phyloP scores from a whole-genome alignment of 2,797 vertebrate genomes.

The Macropodus opercularis region DNA sequence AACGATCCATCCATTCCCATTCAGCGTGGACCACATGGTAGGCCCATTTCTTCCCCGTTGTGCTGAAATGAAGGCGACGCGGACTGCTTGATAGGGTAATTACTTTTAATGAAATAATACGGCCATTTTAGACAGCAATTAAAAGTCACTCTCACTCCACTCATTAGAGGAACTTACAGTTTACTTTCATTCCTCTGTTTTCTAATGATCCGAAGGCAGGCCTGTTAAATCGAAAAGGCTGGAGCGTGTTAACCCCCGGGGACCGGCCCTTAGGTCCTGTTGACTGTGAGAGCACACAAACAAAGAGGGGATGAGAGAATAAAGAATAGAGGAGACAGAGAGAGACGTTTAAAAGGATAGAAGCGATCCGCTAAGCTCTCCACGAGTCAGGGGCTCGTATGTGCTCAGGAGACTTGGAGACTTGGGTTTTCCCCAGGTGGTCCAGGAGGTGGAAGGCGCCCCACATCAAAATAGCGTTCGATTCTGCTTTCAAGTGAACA shows the following conservation, averaged over 20 bases:
- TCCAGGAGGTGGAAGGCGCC: not conserved
- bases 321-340: slow-evolving; percentile 14
- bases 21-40: slow-evolving; percentile 64
- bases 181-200: slow-evolving; percentile 77
- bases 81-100: slow-evolving; percentile 80
- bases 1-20: slow-evolving; percentile 71
- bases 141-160: slow-evolving; percentile 78
- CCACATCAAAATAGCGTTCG: slow-evolving; percentile 3
- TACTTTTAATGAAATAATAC: slow-evolving; percentile 85
- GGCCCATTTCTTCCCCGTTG: slow-evolving; percentile 74
- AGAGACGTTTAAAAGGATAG: slow-evolving; percentile 8
- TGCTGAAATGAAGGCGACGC: slow-evolving; percentile 74
- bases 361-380: slow-evolving; percentile 9
- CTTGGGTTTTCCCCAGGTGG: slow-evolving; percentile 23
- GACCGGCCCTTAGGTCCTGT: slow-evolving; percentile 62
- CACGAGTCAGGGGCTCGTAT: slow-evolving; percentile 13
- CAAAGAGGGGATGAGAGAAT: slow-evolving; percentile 39
- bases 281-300: slow-evolving; percentile 55
- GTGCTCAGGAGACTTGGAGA: slow-evolving; percentile 9
- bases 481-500: slow-evolving; percentile 9
- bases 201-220: slow-evolving; percentile 77
- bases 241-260: slow-evolving; percentile 62
- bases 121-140: slow-evolving; percentile 81
- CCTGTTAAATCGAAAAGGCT: slow-evolving; percentile 71
- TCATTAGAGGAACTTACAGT: slow-evolving; percentile 80